Evolutionary conservation across 2,113 vertebrate species (phyloP), one percentile per base, ranked within the genome.

Genomic region (Paraplagusia blochii): DNA sequence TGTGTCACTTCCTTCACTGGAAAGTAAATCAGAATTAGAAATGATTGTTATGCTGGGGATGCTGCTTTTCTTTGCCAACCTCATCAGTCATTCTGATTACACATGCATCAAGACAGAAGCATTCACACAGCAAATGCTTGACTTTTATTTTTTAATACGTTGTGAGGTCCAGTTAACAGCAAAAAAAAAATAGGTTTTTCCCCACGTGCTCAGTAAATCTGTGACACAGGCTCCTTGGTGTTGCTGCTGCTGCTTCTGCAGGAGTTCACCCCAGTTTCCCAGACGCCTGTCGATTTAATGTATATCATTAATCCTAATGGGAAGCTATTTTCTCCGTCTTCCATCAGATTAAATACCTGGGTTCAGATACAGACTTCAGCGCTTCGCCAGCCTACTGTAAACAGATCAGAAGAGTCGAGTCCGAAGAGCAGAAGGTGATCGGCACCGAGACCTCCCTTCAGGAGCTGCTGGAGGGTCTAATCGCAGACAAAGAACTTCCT

Each of bases 261-360:
- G 9, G 11, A 6, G 14, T 34, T 2, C 2, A 4, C n/a, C 10
- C 5, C 5, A 35, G 1, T 52, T 38, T 44, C 34, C 42, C 3
- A 43, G 38, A 29, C 11, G 39, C 17, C 15, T 40, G 18, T 7
- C 38, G 18, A 39, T 52, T 58, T 18, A 19, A 7, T 53, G 44
- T 48, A 38, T 14, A 50, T 19, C 6, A 4, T 29, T 29, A 44
- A 63, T 39, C 15, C 15, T 14, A 5, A 47, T 19, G 11, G 16
- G 48, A 48, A 29, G 15, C 18, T 1, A 18, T 39, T 15, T 68
- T 16, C n/a, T 65, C 13, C 61, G 17, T 60, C 35, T 66, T 44
- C 51, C 44, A 29, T 63, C 58, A 87, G 85, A 87, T 87, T 43
- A 87, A 87, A 74, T 87, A 87, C 9, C 79, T 76, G 1, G 85